Evolutionary conservation across 1,140 invertebrate species (phyloP), one percentile per base, ranked within the genome.

Genomic region (Sesamia nonagrioides): DNA sequence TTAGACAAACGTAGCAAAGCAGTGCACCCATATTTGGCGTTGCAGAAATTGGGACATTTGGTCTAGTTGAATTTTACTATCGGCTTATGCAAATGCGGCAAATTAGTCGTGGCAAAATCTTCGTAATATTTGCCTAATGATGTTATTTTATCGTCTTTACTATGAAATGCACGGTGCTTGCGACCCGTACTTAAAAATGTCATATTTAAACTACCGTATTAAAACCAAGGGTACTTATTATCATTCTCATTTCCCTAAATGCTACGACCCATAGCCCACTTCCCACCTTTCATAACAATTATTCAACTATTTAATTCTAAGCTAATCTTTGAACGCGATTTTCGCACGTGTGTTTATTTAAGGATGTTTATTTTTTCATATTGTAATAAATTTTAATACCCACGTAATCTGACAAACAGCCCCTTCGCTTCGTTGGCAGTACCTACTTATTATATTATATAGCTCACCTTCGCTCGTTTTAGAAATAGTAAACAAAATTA

Each of bases 41-140:
- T 35, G 45, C 45, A 37, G 18, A 37, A 71, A 17, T 54, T 45
- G 27, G 50, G 27, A 54, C 68, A 71, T 52, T 71, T 37, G 11
- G 9, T 13, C 68, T 71, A 71, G 48, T 54, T 71, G 68, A 37
- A 54, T 71, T 71, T 52, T 71, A 54, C 15, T 66, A n/a, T 13
- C 7, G 21, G 66, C 66, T 69, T 69, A 48, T 69, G 66, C 42
- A 69, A 21, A 69, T 69, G 66, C 18, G 42, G 15, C 21, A 27
- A 27, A n/a, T 68, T 68, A 48, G 42, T 37, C 18, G 42, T 8
- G 8, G 18, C 40, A 33, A 69, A 68, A 69, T 68, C 27, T 60
- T 68, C 42, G n/a, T 48, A 27, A 48, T 33, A 33, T 21, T 50
- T 33, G 50, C 37, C n/a, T 69, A 69, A 69, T 69, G 18, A 48